Evolutionary conservation across 2,797 vertebrate genomes (phyloP).

Genomic region (Pogonophryne albipinna): DNA sequence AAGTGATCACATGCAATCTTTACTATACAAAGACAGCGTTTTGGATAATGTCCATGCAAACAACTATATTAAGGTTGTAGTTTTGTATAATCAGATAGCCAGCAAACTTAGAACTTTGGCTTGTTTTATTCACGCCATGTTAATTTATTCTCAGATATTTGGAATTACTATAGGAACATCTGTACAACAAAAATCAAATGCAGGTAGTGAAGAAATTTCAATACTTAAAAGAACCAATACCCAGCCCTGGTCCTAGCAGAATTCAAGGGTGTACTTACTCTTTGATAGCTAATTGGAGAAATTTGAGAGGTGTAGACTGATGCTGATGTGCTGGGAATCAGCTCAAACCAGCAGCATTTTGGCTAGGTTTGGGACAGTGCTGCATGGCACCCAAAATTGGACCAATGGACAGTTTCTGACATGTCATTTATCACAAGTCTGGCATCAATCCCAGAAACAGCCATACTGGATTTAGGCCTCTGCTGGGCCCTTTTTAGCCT

Average conservation of each 20-base stretch:
- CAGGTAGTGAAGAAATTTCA: too few relatives aligned
- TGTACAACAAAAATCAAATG: neutral
- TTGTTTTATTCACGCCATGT: neutral
- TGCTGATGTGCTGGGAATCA: neutral
- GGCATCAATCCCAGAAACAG: conserved; percentile 15
- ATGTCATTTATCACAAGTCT: conserved; percentile 10
- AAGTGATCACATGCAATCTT: neutral
- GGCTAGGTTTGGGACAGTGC: neutral
- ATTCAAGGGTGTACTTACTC: neutral
- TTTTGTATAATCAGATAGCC: neutral
- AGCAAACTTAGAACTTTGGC: neutral
- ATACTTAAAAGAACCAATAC: too few relatives aligned
- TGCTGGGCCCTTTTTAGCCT: neutral
- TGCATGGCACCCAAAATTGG: conserved; percentile 1
- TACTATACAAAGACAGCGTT: conserved; percentile 1
- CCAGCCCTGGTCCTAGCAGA: neutral
- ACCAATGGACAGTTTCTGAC: neutral
- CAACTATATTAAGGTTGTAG: neutral
- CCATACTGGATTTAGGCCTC: neutral
- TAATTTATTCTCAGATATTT: neutral
- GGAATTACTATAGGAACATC: neutral
- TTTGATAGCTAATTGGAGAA: neutral
- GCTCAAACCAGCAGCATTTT: neutral
- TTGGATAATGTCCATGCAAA: neutral
- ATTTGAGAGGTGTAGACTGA: neutral